These are phyloP conservation scores for Drosophila phalerata DNA, from an alignment of 2,888 invertebrate genomes.

Conservation along the genomic window DNA sequence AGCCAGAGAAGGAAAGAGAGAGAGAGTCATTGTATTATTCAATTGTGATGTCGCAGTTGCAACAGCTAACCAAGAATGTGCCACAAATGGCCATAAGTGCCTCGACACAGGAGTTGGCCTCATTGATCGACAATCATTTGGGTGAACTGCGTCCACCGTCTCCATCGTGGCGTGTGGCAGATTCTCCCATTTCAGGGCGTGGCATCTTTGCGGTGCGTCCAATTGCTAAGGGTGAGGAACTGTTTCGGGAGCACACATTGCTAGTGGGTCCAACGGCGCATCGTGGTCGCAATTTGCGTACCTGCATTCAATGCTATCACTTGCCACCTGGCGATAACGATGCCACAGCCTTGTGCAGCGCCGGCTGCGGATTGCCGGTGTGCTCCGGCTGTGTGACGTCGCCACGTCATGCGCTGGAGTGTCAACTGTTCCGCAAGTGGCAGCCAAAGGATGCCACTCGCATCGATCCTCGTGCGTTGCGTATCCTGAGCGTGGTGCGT, in stretches of 20 bases:
- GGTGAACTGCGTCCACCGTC: conserved; percentile 65
- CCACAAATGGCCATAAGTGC: conserved; percentile 65
- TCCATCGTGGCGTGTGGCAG: conserved; percentile 87
- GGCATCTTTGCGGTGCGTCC: conserved; percentile 90
- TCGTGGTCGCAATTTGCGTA: conserved; percentile 86
- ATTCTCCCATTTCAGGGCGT: conserved; percentile 89
- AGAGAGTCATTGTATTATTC: conserved; percentile 3
- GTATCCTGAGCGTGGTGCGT: conserved; percentile 83
- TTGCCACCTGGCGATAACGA: conserved; percentile 82
- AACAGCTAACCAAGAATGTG: conserved; percentile 35
- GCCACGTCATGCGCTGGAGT: conserved; percentile 88
- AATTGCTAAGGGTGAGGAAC: conserved; percentile 89
- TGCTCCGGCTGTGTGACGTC: conserved; percentile 89
- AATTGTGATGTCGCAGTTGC: conserved; percentile 35
- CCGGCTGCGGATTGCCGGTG: conserved; percentile 89
- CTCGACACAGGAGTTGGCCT: conserved; percentile 74
- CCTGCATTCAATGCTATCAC: conserved; percentile 89
- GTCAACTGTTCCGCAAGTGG: conserved; percentile 88
- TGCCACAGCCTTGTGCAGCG: conserved; percentile 86
- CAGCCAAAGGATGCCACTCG: conserved; percentile 85
- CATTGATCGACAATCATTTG: conserved; percentile 77
- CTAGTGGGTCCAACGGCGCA: conserved; percentile 89
- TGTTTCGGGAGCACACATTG: conserved; percentile 90
- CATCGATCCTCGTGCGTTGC: conserved; percentile 77
- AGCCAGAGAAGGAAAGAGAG: not conserved